Percentiles rank a stretch among this genome's conserved stretches.
These are phyloP conservation scores for Thymelicus lineola DNA, from an alignment of 2,888 invertebrate genomes.

Conservation along the genomic window DNA sequence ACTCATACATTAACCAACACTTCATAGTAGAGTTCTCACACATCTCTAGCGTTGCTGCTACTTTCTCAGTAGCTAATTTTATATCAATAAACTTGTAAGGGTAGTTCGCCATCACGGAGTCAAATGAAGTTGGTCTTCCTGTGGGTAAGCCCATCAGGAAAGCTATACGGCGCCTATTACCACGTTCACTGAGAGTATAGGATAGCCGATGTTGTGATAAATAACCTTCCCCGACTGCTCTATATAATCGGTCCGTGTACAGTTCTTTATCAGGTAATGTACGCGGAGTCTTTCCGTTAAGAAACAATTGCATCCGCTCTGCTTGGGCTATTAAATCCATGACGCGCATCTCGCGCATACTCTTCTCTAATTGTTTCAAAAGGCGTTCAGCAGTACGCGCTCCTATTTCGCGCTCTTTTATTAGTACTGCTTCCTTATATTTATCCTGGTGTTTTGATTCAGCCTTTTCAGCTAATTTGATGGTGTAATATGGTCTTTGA, in stretches of 20 bases:
- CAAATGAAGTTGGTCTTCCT: conserved; percentile 73
- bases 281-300: conserved; percentile 71
- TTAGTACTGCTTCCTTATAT: conserved; percentile 66
- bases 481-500: conserved; percentile 76
- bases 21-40: conserved; percentile 78
- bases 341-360: conserved; percentile 63
- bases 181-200: conserved; percentile 74
- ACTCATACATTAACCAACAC: conserved; percentile 78
- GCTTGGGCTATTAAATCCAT: conserved; percentile 75
- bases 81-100: conserved; percentile 76
- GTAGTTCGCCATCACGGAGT: conserved; percentile 79
- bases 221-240: conserved; percentile 76
- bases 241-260: conserved; percentile 73
- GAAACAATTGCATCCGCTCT: conserved; percentile 77
- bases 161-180: conserved; percentile 75
- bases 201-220: conserved; percentile 72
- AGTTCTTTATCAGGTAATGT: conserved; percentile 74
- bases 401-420: conserved; percentile 71
- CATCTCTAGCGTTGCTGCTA: conserved; percentile 67
- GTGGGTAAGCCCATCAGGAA: conserved; percentile 76
- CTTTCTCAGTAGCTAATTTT: conserved; percentile 69
- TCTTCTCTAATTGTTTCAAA: conserved; percentile 66
- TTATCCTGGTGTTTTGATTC: conserved; percentile 72
- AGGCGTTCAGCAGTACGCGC: conserved; percentile 68
- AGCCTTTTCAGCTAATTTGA: conserved; percentile 74